Evolutionary conservation across 2,113 vertebrate species (phyloP), one percentile per base, ranked within the genome.

Genomic region (Chiloscyllium plagiosum): DNA sequence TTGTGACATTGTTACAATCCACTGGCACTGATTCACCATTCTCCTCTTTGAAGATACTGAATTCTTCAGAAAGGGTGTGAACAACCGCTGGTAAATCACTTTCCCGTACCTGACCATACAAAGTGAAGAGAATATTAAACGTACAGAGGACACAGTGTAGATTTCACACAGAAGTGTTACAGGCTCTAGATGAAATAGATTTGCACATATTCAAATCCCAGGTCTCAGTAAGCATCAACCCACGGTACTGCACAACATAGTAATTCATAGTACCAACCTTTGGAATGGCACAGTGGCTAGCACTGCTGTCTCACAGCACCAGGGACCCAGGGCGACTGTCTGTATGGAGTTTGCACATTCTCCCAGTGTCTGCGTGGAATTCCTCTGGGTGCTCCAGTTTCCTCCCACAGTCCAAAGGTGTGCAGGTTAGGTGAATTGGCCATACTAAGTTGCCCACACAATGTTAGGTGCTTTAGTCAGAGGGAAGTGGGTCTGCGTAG

Each of bases 11-110:
- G 0, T 98, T 98, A 0, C 97, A 96, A 80, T 97, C 96, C 66
- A 99, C 97, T 0, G 98, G 98, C 68, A 98, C 96, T 0, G 98
- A 97, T 96, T 99, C 99, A 17, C 99, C 99, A 0, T 97, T 97
- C 96, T 98, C 98, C 97, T 99, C 99, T 76, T 96, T 98, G 97
- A 98, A 99, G 97, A 99, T 99, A 80, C 97, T 98, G 0, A 99
- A 99, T 97, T 99, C 99, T 89, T 98, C 98, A 0, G 98, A 97
- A 96, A 99, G 97, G 0, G 99, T 99, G 96, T 98, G 97, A 96
- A 99, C 97, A 95, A 99, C 99, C 61, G 99, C 97, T 0, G 99
- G 98, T 96, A 99, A 97, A 97, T 99, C 99, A 95, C 98, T 98
- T 96, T 99, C 99, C 96, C 98, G 98, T 76, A 99, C 99, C 99